Evolutionary conservation across 2,888 invertebrate genomes (phyloP).

Genomic region (Tridacna crocea): DNA sequence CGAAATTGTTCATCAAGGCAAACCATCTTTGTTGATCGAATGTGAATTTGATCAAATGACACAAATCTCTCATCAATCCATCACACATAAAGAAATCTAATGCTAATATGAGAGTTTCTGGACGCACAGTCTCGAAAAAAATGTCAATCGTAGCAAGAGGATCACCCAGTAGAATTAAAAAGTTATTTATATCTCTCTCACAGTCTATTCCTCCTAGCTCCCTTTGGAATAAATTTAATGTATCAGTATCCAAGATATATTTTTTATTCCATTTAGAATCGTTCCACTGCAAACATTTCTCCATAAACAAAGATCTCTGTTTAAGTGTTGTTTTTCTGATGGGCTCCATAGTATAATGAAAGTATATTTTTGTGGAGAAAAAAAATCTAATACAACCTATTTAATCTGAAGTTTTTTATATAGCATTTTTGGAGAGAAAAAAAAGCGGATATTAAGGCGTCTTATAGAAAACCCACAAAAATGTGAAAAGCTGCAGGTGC

Average conservation of each 20-base stretch:
- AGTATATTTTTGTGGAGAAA: too few species aligned
- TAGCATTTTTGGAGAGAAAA: too few species aligned
- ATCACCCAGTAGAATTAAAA: neutral
- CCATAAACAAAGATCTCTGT: slow-evolving; percentile 8
- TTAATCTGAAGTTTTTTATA: too few species aligned
- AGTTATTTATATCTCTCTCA: slow-evolving; percentile 1
- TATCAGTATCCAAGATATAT: slow-evolving; percentile 1
- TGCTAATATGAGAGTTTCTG: slow-evolving; percentile 2
- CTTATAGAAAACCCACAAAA: too few species aligned
- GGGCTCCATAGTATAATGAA: neutral
- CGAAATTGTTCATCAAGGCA: slow-evolving; percentile 5
- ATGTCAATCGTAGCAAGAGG: slow-evolving; percentile 7
- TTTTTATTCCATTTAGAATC: neutral
- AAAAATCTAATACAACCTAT: too few species aligned
- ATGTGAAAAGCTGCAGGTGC: too few species aligned
- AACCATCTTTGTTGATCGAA: slow-evolving; percentile 5
- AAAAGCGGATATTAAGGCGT: too few species aligned
- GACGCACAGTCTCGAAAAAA: neutral
- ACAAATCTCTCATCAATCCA: slow-evolving; percentile 8
- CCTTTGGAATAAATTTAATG: neutral
- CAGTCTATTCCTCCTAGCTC: slow-evolving; percentile 8
- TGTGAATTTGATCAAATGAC: slow-evolving; percentile 4
- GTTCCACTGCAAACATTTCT: neutral
- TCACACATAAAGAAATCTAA: slow-evolving; percentile 7
- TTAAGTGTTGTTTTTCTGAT: neutral